Evolutionary conservation across 2,113 vertebrate genomes (phyloP).

Genomic region (Ctenodactylus gundi): DNA sequence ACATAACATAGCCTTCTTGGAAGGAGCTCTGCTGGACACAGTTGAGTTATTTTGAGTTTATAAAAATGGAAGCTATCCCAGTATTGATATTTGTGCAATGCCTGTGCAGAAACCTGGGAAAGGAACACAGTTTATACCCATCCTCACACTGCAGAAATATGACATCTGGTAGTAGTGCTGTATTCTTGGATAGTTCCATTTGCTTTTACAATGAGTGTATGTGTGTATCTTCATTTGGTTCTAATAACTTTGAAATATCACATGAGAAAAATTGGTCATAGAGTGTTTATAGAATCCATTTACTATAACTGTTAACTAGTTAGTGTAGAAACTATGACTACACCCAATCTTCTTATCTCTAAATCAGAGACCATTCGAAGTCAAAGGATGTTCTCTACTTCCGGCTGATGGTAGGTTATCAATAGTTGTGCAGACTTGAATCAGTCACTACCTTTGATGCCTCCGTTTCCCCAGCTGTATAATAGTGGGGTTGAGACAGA

Average conservation of each 20-base stretch:
- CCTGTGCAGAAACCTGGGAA: conserved; percentile 25
- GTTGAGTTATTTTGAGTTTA: conserved; percentile 35
- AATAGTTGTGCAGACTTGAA: neutral
- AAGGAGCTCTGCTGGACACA: neutral
- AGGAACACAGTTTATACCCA: conserved; percentile 16
- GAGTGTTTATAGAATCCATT: neutral
- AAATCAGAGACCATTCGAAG: neutral
- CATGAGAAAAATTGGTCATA: neutral
- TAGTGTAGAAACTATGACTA: neutral
- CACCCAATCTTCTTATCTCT: neutral
- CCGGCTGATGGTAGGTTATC: neutral
- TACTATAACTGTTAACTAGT: neutral
- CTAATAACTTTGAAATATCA: neutral
- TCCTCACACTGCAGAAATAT: neutral
- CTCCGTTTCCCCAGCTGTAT: neutral
- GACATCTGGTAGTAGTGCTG: neutral
- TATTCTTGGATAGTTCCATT: conserved; percentile 10
- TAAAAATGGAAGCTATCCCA: conserved; percentile 32
- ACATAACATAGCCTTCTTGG: conserved; percentile 27
- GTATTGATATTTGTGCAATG: conserved; percentile 25
- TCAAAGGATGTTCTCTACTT: neutral
- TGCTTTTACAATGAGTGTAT: neutral
- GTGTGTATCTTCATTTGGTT: conserved; percentile 24
- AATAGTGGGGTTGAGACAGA: neutral
- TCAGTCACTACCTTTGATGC: neutral